phyloP scores from a whole-genome alignment of 2,888 invertebrate species.

The Xestia c-nigrum region DNA sequence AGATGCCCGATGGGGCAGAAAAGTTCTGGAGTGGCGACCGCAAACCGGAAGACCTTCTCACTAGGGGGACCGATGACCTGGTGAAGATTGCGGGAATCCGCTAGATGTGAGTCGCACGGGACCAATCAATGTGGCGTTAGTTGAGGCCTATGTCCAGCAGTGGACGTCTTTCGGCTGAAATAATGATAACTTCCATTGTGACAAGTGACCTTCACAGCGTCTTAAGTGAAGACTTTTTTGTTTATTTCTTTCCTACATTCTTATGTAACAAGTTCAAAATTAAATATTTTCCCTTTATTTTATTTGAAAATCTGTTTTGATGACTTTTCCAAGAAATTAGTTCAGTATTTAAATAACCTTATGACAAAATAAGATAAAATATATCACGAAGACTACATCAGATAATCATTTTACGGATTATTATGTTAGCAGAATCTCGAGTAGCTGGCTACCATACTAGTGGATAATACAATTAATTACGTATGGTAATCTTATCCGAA shows the following conservation, averaged over 20 bases:
- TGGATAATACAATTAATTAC: conserved; percentile 23
- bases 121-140: too few species aligned
- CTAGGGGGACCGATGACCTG: too few species aligned
- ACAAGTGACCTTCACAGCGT: not conserved
- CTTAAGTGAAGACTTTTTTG: not conserved
- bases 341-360: not conserved
- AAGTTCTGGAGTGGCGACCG: too few species aligned
- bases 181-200: not conserved
- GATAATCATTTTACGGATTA: conserved; percentile 15
- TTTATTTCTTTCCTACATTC: not conserved
- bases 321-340: not conserved
- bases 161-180: too few species aligned
- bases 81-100: too few species aligned
- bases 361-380: not conserved
- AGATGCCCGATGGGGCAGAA: too few species aligned
- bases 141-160: too few species aligned
- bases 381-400: not conserved
- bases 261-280: not conserved
- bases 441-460: not conserved
- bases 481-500: conserved; percentile 7
- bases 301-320: not conserved
- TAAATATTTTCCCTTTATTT: not conserved
- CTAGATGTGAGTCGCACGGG: too few species aligned
- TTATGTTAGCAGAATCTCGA: not conserved
- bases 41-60: too few species aligned